Percentiles rank a stretch among this genome's conserved stretches.
Evolutionary conservation across 2,888 invertebrate genomes (phyloP).

Genomic region (Caenorhabditis sp.): DNA sequence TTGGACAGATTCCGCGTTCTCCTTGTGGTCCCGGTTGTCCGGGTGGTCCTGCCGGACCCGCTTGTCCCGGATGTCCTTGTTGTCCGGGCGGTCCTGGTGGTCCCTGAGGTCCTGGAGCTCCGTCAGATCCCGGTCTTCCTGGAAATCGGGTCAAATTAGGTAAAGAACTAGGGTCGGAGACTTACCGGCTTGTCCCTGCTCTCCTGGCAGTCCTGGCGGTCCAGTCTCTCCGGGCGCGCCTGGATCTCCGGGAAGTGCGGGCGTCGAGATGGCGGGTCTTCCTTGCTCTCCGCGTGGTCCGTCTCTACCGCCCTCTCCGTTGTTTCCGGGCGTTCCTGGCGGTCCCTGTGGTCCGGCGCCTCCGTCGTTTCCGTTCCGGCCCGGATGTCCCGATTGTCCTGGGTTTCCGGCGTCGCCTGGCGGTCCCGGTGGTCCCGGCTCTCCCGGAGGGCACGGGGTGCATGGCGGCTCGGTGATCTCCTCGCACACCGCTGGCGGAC

Average conservation of each 20-base stretch:
- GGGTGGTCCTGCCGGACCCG: slow-evolving; percentile 68
- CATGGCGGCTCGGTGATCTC: slow-evolving; percentile 78
- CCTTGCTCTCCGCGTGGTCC: slow-evolving; percentile 78
- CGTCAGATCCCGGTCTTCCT: slow-evolving; percentile 69
- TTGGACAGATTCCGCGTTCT: slow-evolving; percentile 70
- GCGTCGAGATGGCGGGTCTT: slow-evolving; percentile 78
- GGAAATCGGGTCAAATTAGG: slow-evolving; percentile 2
- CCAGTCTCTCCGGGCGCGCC: slow-evolving; percentile 77
- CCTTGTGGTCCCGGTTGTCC: slow-evolving; percentile 74
- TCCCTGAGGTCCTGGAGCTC: slow-evolving; percentile 72
- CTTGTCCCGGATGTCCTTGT: slow-evolving; percentile 70
- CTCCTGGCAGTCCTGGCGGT: slow-evolving; percentile 76
- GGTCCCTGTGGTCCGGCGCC: slow-evolving; percentile 76
- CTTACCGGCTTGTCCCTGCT: slow-evolving; percentile 70
- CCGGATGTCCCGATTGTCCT: slow-evolving; percentile 73
- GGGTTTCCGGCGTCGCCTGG: slow-evolving; percentile 67
- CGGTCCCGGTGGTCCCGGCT: slow-evolving; percentile 76
- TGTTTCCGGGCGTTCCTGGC: slow-evolving; percentile 75
- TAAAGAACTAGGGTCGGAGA: neutral
- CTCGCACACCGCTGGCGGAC: slow-evolving; percentile 78
- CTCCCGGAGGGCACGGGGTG: slow-evolving; percentile 78
- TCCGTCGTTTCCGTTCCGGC: slow-evolving; percentile 78
- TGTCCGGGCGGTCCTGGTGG: slow-evolving; percentile 71
- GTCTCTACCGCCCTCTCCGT: slow-evolving; percentile 75
- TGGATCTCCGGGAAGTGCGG: slow-evolving; percentile 78